Percentiles rank a stretch among this genome's conserved stretches.
phyloP scores from a whole-genome alignment of 2,113 vertebrate species.

The Chlamydotis undulata region DNA sequence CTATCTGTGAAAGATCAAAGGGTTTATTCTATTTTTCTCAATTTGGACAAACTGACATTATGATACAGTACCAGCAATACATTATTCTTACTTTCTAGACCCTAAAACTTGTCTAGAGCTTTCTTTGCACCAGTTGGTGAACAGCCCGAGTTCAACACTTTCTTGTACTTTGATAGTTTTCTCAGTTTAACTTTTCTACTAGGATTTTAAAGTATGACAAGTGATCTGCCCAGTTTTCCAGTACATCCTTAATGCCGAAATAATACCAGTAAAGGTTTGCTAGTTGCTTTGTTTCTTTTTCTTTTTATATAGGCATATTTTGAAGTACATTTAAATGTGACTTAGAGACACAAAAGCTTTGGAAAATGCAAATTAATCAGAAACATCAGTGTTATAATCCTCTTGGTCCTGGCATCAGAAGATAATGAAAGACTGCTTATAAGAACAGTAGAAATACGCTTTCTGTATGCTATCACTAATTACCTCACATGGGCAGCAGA shows the following conservation, averaged over 20 bases:
- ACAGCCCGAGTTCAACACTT: not conserved
- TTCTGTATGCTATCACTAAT: not conserved
- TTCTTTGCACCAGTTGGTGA: not conserved
- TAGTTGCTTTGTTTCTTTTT: not conserved
- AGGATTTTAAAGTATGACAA: not conserved
- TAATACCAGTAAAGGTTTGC: not conserved
- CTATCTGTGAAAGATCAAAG: not conserved
- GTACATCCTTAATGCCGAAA: not conserved
- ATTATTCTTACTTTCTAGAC: not conserved
- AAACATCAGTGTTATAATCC: not conserved
- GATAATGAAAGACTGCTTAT: not conserved
- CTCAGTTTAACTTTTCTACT: not conserved
- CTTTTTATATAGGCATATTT: not conserved
- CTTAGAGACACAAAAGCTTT: not conserved
- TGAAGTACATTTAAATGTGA: not conserved
- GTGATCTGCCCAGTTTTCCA: not conserved
- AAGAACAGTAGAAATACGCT: not conserved
- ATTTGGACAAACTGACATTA: not conserved
- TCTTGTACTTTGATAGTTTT: not conserved
- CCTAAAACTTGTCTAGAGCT: not conserved
- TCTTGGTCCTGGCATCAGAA: not conserved
- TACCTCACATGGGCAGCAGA: not conserved
- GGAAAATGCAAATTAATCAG: not conserved
- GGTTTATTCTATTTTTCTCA: not conserved
- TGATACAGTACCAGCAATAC: not conserved